phyloP scores from a whole-genome alignment of 2,797 vertebrate species.

The Sebastes glaucus region DNA sequence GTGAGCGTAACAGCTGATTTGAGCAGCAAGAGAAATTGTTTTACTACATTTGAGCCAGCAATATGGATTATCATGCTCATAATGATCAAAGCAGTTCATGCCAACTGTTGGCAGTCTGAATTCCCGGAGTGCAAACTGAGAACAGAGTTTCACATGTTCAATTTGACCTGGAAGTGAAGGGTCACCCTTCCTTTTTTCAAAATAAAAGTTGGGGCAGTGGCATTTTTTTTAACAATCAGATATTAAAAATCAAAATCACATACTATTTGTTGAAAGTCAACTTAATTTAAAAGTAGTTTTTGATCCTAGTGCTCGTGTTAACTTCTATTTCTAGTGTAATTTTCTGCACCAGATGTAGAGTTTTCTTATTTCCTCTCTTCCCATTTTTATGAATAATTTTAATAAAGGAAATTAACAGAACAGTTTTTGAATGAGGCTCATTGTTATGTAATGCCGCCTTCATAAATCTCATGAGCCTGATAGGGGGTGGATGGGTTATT shows the following conservation, averaged over 20 bases:
- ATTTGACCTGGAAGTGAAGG: too few species aligned
- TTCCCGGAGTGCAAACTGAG: background rate
- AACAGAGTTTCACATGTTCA: background rate
- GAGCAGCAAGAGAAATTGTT: background rate
- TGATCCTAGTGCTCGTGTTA: background rate
- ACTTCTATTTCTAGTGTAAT: background rate
- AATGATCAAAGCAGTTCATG: background rate
- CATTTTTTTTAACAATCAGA: background rate
- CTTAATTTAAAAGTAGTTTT: background rate
- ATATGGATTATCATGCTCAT: background rate
- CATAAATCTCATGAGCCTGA: background rate
- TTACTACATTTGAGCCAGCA: background rate
- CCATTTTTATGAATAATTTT: background rate
- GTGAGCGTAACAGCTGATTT: background rate
- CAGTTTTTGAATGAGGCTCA: background rate
- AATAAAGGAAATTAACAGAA: background rate
- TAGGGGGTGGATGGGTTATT: background rate
- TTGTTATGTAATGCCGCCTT: background rate
- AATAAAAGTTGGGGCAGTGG: background rate
- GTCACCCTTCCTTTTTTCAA: background rate
- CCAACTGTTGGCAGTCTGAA: background rate
- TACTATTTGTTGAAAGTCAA: background rate
- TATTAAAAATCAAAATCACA: background rate
- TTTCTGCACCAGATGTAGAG: background rate
- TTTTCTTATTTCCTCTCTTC: background rate